These are phyloP conservation scores for Acrossocheilus fasciatus DNA, from an alignment of 2,797 vertebrate genomes.

Conservation along the genomic window DNA sequence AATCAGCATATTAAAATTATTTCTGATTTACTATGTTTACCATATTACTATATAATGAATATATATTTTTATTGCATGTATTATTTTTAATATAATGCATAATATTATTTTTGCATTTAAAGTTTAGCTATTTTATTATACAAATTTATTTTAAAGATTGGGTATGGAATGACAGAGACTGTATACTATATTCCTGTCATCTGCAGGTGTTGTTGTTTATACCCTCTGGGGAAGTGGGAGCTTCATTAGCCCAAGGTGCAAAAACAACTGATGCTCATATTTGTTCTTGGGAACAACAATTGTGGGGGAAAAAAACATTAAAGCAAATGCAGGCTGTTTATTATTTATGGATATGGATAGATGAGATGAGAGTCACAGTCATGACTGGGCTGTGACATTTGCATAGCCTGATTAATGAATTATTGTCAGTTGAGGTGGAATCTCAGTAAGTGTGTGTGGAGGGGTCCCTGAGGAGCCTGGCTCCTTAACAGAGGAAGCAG, in stretches of 20 bases:
- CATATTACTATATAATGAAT: not conserved
- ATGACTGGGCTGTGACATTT: constrained; percentile 38
- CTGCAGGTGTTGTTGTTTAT: constrained; percentile 21
- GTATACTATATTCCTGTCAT: not conserved
- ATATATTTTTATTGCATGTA: not conserved
- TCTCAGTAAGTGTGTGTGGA: constrained; percentile 16
- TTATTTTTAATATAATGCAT: not conserved
- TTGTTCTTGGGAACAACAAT: constrained; percentile 19
- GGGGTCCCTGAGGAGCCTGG: not conserved
- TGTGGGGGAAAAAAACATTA: not conserved
- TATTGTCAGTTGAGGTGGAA: constrained; percentile 11
- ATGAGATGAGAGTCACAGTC: constrained; percentile 25
- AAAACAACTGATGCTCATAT: constrained; percentile 36
- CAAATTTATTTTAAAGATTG: not conserved
- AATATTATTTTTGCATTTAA: not conserved
- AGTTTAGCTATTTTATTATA: not conserved
- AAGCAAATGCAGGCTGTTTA: constrained; percentile 5
- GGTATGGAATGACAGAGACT: not conserved
- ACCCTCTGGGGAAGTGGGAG: constrained; percentile 16
- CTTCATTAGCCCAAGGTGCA: constrained; percentile 5
- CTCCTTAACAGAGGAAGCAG: constrained; percentile 25
- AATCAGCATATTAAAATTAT: not conserved
- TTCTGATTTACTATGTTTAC: not conserved
- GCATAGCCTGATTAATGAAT: constrained; percentile 45
- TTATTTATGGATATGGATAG: constrained; percentile 7